Evolutionary conservation across 2,113 vertebrate species (phyloP), one percentile per base, ranked within the genome.

Genomic region (Gymnocephalus cernua): DNA sequence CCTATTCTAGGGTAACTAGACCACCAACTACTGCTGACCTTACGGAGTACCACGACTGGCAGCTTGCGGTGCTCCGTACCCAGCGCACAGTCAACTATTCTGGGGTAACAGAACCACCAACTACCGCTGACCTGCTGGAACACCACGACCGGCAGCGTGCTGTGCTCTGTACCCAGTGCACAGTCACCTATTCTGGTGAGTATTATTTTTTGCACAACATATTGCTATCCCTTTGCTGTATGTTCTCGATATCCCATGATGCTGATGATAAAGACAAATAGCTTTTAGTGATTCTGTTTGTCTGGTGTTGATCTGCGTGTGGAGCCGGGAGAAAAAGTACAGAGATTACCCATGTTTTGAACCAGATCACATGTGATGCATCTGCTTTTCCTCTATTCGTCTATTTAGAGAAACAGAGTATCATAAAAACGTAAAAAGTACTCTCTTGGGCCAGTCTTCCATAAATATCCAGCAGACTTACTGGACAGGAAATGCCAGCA

Each of bases 401-500:
- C 83, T 88, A 87, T 85, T 90, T 79, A 56, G 70, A 85, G 89
- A 69, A 87, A 82, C 53, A 21, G 23, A 72, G 65, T 58, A 81
- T 87, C 67, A 64, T 53, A 80, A 82, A 79, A 74, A 81, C 82
- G 82, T 48, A 73, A 69, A 69, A 74, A 51, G 64, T n/a, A n/a
- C 47, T 75, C 82, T 84, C 50, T 73, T 4, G 47, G 79, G 69
- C 69, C 71, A 53, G 62, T 67, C 11, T 69, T 79, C 82, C 82
- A 89, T 86, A 87, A 93, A 92, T 89, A 91, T 80, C 83, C 79
- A 64, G 78, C 74, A 77, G 90, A 58, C 41, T 74, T 76, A 80
- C 61, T 61, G 85, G 70, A 77, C 84, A 89, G 91, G 95, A 94
- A 94, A 94, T 91, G 79, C 87, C 90, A 89, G 77, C 72, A 82